Base-by-base conservation (phyloP, 2,888 invertebrate species). In the Nomada lathburiana region DNA sequence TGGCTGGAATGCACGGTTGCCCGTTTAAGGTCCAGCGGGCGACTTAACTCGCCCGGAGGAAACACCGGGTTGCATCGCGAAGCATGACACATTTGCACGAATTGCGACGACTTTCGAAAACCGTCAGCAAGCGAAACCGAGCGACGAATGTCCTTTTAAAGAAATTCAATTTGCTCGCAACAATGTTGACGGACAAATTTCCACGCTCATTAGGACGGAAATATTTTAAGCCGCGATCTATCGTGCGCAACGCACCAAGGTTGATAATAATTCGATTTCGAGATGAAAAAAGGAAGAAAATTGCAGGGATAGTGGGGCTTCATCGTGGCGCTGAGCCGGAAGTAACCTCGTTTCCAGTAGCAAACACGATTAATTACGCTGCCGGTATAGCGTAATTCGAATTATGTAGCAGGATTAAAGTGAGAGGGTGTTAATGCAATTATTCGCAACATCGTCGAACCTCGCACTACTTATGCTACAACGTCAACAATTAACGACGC, bases 1-100 rank as follows among this genome's bases (percentile, higher is more conserved):
- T 67, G 82, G 65, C 62, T 20, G 65, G 71, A 84, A 76, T 64
- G 79, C 85, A 60, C 79, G 80, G 72, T 57, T 78, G 77, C 77
- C 70, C 70, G 60, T 75, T 53, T 75, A 82, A 67, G 77, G 76
- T 74, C 77, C 68, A 77, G 55, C 44, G 80, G 67, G 67, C 76
- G 50, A 62, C 29, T 67, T 77, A 77, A 77, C 65, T 77, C 77
- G 76, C 36, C 47, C 53, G 55, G 23, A 53, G 67, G 67, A 62
- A 76, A 78, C 74, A 50, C 42, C 57, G 36, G 64, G 50, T 47
- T 67, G 47, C 67, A 13, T 23, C 50, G 23, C 9, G 26, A 16
- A 16, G 50, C 69, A 68, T 29, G 64, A 70, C 65, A 77, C 36
- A 64, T 76, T 63, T 36, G 36, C 76, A 13, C 44, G 60, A 50